A percentile compares a stretch with the other conserved stretches of the same genome.
These are phyloP conservation scores for Melitaea athalia DNA, from an alignment of 2,888 invertebrate genomes.

Conservation along the genomic window DNA sequence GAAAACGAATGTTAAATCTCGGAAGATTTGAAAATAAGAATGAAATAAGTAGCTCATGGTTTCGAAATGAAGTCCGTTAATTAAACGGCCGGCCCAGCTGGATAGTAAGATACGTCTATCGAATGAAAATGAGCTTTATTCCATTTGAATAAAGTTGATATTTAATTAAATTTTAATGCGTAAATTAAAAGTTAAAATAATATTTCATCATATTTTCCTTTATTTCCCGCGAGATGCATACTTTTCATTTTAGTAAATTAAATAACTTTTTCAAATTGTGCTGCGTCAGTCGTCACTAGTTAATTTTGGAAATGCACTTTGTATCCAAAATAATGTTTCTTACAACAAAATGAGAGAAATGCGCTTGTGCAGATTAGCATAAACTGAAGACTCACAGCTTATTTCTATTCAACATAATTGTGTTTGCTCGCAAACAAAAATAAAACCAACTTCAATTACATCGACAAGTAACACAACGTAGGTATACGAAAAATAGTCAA, in stretches of 20 bases:
- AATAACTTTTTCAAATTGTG: conserved; percentile 1
- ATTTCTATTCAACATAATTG: too few species aligned
- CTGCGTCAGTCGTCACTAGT: not conserved
- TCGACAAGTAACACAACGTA: too few species aligned
- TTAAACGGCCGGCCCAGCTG: conserved; percentile 23
- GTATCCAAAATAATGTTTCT: not conserved
- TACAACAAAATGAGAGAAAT: not conserved
- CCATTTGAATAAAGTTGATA: conserved; percentile 10
- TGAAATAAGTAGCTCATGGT: conserved; percentile 34
- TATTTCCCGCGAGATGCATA: conserved; percentile 11
- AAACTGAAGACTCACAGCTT: too few species aligned
- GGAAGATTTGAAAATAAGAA: conserved; percentile 32
- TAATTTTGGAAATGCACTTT: not conserved
- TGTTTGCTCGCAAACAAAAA: too few species aligned
- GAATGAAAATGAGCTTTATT: not conserved
- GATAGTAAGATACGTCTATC: conserved; percentile 3
- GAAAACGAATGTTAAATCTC: conserved; percentile 35
- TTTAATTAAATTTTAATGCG: not conserved
- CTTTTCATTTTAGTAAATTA: conserved; percentile 10
- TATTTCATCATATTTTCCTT: conserved; percentile 19
- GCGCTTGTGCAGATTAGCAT: too few species aligned
- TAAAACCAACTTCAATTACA: too few species aligned
- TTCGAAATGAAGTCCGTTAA: conserved; percentile 33
- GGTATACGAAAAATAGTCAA: too few species aligned
- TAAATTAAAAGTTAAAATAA: conserved; percentile 32